phyloP scores from a whole-genome alignment of 2,888 invertebrate genomes.

The Tiliacea aurago region DNA sequence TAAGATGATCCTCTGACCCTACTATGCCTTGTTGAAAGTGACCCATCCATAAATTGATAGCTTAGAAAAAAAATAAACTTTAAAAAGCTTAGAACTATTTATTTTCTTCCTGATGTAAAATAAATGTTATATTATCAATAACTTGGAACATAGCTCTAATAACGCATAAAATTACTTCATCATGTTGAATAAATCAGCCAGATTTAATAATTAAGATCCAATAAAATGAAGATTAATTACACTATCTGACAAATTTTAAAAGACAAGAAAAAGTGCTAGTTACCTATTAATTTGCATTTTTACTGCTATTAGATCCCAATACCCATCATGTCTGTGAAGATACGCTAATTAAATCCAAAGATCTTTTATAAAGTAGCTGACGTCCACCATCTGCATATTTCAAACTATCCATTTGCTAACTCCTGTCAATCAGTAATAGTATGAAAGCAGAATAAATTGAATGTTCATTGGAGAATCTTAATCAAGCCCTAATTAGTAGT shows the following conservation, averaged over 20 bases:
- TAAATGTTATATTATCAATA: background rate
- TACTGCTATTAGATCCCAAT: background rate
- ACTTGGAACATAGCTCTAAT: background rate
- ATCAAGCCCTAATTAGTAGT: background rate
- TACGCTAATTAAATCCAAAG: background rate
- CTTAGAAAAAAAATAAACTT: background rate
- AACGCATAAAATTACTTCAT: too few species aligned
- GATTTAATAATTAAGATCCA: background rate
- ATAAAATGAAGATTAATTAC: background rate
- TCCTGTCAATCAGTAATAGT: too few species aligned
- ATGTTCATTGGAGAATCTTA: background rate
- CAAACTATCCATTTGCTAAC: background rate
- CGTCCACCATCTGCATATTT: background rate
- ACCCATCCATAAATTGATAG: background rate
- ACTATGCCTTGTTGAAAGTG: background rate
- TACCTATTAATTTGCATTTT: background rate
- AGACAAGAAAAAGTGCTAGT: background rate
- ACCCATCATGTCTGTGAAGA: background rate
- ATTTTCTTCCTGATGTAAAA: background rate
- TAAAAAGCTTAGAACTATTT: background rate
- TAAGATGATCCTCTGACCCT: background rate
- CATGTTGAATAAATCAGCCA: background rate
- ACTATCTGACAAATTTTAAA: background rate
- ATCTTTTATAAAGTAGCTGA: too few species aligned
- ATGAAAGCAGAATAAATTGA: background rate